A percentile compares a stretch with the other conserved stretches of the same genome.
Conservation (phyloP, 2,113 vertebrate species). For the Oreocharis arfaki region DNA sequence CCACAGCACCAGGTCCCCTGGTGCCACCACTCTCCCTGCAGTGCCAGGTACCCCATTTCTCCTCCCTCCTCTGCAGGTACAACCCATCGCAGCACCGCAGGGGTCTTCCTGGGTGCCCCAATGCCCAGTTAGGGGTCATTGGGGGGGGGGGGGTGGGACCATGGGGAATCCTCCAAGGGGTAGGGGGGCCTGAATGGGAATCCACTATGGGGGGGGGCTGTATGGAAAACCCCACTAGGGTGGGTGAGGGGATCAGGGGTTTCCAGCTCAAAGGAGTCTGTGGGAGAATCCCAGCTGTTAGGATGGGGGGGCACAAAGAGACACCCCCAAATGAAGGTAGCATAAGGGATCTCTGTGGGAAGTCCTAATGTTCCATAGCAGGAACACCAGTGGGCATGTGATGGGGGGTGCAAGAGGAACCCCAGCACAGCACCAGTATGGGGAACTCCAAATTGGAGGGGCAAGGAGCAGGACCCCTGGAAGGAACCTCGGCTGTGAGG, state of each 20-base stretch:
- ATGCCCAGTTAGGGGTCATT: background rate
- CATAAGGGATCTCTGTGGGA: background rate
- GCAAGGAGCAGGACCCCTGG: background rate
- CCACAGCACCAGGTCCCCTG: background rate
- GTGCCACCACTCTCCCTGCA: background rate
- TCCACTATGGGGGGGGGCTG: background rate
- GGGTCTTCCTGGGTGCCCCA: background rate
- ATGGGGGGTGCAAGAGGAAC: background rate
- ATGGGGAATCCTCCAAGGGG: background rate
- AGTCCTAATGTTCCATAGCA: background rate
- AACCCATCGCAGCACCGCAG: accelerated
- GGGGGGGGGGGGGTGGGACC: background rate
- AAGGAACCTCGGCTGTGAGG: background rate
- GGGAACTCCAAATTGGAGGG: background rate
- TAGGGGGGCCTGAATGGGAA: background rate
- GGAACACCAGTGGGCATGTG: background rate
- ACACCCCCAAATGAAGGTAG: background rate
- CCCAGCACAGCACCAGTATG: background rate
- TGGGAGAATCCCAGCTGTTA: background rate
- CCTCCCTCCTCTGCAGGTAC: background rate
- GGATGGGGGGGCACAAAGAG: background rate
- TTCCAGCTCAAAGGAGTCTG: background rate
- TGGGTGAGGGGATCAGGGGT: background rate
- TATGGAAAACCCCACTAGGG: background rate
- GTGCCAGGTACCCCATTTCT: background rate